phyloP scores from a whole-genome alignment of 2,888 invertebrate species.

The Cryptosula pallasiana region DNA sequence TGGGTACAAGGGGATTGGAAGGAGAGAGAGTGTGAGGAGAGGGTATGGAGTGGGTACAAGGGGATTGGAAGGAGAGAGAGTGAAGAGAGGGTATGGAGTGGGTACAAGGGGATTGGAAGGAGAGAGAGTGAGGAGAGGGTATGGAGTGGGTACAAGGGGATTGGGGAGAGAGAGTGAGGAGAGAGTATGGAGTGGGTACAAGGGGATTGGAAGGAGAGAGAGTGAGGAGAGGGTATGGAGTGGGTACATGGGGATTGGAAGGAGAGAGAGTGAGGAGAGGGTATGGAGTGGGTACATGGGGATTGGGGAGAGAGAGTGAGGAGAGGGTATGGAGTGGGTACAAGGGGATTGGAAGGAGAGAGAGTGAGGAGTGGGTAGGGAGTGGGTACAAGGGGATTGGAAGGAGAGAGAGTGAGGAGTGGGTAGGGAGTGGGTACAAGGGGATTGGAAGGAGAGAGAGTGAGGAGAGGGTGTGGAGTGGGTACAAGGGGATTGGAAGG shows the following conservation, averaged over 20 bases:
- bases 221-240: neutral
- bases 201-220: neutral
- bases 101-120: neutral
- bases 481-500: too few species aligned
- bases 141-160: neutral
- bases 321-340: neutral
- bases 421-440: too few species aligned
- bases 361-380: neutral
- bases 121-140: neutral
- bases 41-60: neutral
- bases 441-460: too few species aligned
- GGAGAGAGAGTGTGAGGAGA: neutral
- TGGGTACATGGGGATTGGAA: neutral
- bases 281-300: neutral
- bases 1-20: neutral
- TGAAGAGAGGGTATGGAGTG: neutral
- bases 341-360: neutral
- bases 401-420: too few species aligned
- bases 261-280: neutral
- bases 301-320: neutral
- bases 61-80: neutral
- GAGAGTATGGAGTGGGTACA: neutral
- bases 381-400: too few species aligned
- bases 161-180: neutral
- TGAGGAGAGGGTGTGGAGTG: too few species aligned